Base-by-base conservation (phyloP, 1,140 invertebrate genomes). In the Tetramorium parvispinum region DNA sequence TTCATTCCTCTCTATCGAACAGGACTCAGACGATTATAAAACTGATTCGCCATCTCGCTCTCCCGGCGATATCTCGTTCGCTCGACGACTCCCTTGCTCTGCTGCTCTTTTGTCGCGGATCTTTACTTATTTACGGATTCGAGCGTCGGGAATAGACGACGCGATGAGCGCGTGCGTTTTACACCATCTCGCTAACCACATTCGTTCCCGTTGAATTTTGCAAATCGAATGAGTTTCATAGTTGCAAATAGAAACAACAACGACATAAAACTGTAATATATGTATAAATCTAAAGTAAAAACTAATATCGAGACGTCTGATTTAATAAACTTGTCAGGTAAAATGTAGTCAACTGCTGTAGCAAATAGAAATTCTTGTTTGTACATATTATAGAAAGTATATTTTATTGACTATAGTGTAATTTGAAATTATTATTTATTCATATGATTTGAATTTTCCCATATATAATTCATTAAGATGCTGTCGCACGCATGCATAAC, bases 41-140 rank as follows among this genome's bases (percentile, higher is more conserved):
- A 65, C 1, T 46, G 59, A 61, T 40, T 65, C 43, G 53, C 11
- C 49, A 13, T 18, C 51, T 51, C 43, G 43, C 27, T 65, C 59
- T 78, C 21, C 43, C 27, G 76, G 43, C 59, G 76, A 78, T 65
- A 51, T 51, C 51, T 65, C 43, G 16, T n/a, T 46, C 43, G 16
- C 27, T 46, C 73, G 24, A 77, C n/a, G 37, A 27, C 55, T 65
- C 59, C n/a, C 73, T 77, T n/a, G 24, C 53, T 76, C 37, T 13
- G 59, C 75, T 5, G 57, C 24, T 63, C 75, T 65, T 78, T 78
- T 43, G 18, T 63, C 57, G 32, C 57, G 32, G n/a, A 65, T 65
- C 59, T 65, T 78, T 78, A 78, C n/a, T 78, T 78, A 65, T 65
- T 65, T 65, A 78, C 40, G 57, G 24, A 63, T 78, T 78, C 27